Evolutionary conservation across 2,113 vertebrate species (phyloP).

Genomic region (Anoura caudifer): DNA sequence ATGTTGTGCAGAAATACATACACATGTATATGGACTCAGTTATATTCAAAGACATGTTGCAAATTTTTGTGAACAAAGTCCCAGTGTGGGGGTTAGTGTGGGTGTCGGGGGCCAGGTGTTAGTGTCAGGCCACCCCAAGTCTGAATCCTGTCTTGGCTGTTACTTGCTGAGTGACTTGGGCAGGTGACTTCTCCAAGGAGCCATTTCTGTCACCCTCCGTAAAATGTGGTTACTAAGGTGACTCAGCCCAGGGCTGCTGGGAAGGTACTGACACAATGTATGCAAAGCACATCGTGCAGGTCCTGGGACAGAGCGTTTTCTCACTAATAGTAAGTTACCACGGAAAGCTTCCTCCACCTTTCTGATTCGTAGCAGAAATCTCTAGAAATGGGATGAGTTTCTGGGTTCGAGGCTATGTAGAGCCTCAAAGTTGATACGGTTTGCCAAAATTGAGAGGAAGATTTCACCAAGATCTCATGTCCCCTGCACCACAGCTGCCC

Average conservation of each 20-base stretch:
- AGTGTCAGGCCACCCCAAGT: background rate
- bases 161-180: background rate
- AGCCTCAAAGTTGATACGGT: background rate
- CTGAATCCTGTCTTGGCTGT: background rate
- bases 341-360: background rate
- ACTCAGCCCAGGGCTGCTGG: background rate
- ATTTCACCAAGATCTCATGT: background rate
- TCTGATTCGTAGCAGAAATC: background rate
- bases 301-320: background rate
- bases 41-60: background rate
- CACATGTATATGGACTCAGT: background rate
- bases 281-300: background rate
- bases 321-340: background rate
- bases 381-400: background rate
- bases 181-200: background rate
- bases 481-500: conserved; percentile 1
- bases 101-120: background rate
- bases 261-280: background rate
- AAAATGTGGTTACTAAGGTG: background rate
- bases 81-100: background rate
- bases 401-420: background rate
- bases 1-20: background rate
- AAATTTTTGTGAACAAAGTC: background rate
- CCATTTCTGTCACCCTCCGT: background rate
- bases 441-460: conserved; percentile 20